Evolutionary conservation across 2,113 vertebrate genomes (phyloP), one percentile per base, ranked within the genome.

Genomic region (Numida meleagris): DNA sequence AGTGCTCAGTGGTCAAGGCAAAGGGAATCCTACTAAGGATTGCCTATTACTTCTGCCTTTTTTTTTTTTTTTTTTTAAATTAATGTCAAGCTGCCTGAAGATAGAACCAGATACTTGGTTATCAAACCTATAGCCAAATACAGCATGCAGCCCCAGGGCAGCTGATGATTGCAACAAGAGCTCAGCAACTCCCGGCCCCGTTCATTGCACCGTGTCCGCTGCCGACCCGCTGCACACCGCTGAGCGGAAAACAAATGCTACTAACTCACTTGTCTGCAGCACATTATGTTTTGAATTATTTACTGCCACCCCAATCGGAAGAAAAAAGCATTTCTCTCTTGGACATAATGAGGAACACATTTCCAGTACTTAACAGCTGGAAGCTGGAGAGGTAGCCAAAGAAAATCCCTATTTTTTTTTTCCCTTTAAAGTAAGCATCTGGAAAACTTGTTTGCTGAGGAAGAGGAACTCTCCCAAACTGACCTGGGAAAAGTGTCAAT

Each of bases 381-480:
- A 94, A 94, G 87, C 48, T 80, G 70, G 82, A 96, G 90, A 95
- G 86, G 86, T 94, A 33, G 96, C 94, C 96, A 97, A 95, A 96
- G 91, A 96, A 96, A 97, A 95, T 88, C 93, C 94, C 36, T 61
- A 46, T 13, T 78, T 0, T 2, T 75, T 2, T 55, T 6, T 29
- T n/a, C 0, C 24, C 38, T 91, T 93, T 92, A 53, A 79, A 90
- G 78, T 48, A 94, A 87, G 93, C 93, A 95, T 95, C 91, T 96
- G 96, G 91, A 79, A 93, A 90, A 65, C 40, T 92, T 9, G 0
- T 94, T 94, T 25, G 19, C 71, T 57, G 46, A 23, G 68, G 58
- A 80, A 93, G 33, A 80, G 36, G 45, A 86, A 62, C 27, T 10
- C 57, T 94, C 82, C 70, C 63, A 86, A 90, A 62, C 24, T 63